These are phyloP conservation scores for Cepaea hortensis DNA, from an alignment of 2,888 invertebrate genomes.

Conservation along the genomic window DNA sequence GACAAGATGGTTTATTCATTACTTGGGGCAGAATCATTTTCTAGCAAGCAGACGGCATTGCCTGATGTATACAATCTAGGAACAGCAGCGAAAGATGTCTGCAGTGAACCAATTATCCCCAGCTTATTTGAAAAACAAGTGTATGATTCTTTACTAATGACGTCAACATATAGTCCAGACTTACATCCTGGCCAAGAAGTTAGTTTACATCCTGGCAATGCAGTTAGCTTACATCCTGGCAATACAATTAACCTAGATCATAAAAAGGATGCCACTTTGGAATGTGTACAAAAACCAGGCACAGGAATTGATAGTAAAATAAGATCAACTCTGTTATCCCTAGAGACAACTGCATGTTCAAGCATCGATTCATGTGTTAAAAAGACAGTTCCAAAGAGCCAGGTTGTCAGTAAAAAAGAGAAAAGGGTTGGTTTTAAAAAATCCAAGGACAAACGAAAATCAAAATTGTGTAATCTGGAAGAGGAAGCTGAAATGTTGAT, in stretches of 20 bases:
- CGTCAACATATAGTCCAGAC: not conserved
- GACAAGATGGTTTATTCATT: not conserved
- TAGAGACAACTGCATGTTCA: not conserved
- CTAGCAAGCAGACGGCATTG: not conserved
- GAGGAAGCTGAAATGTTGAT: constrained; percentile 64
- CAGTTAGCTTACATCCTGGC: constrained; percentile 35
- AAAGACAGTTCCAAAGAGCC: constrained; percentile 52
- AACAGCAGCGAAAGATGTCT: constrained; percentile 3
- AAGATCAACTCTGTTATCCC: not conserved
- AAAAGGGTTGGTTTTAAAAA: constrained; percentile 72
- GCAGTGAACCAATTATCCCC: not conserved
- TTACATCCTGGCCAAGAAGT: not conserved
- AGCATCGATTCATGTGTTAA: not conserved
- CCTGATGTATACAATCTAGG: not conserved
- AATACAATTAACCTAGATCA: constrained; percentile 26
- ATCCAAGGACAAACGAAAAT: constrained; percentile 69
- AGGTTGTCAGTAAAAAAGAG: constrained; percentile 65
- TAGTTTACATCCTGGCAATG: not conserved
- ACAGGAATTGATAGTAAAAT: not conserved
- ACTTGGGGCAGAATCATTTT: not conserved
- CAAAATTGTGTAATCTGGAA: constrained; percentile 70
- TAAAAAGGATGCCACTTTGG: not conserved
- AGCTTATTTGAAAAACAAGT: constrained; percentile 31
- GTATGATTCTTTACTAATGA: not conserved
- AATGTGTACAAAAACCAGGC: not conserved